phyloP scores from a whole-genome alignment of 2,797 vertebrate species.

The Artibeus jamaicensis region DNA sequence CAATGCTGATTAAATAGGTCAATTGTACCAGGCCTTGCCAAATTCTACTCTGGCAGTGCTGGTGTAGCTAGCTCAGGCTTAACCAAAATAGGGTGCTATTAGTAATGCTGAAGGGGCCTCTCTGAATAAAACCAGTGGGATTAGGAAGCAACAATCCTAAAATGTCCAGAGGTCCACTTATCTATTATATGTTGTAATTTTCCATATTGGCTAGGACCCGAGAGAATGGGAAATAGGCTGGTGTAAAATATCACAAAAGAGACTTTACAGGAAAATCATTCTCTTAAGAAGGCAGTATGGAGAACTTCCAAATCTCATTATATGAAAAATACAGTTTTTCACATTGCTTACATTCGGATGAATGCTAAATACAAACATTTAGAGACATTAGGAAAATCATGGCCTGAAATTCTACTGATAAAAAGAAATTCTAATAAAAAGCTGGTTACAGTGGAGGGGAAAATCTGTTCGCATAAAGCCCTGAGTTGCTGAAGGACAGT shows the following conservation, averaged over 20 bases:
- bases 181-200: background rate
- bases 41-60: background rate
- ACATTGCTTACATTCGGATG: background rate
- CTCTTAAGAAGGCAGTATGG: background rate
- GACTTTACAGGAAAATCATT: background rate
- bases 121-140: background rate
- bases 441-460: background rate
- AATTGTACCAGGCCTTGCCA: background rate
- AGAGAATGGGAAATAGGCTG: background rate
- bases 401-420: background rate
- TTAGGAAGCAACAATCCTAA: background rate
- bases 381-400: background rate
- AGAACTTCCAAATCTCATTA: background rate
- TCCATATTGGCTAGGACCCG: background rate
- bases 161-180: background rate
- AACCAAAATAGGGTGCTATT: background rate
- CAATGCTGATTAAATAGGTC: background rate
- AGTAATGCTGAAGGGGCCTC: background rate
- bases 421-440: background rate
- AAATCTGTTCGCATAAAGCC: background rate
- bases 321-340: background rate
- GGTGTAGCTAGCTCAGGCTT: background rate
- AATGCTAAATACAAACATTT: background rate
- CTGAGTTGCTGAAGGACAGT: background rate
- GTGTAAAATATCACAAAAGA: background rate